Evolutionary conservation across 2,888 invertebrate species (phyloP), one percentile per base, ranked within the genome.

Genomic region (Stenchaetothrips biformis): DNA sequence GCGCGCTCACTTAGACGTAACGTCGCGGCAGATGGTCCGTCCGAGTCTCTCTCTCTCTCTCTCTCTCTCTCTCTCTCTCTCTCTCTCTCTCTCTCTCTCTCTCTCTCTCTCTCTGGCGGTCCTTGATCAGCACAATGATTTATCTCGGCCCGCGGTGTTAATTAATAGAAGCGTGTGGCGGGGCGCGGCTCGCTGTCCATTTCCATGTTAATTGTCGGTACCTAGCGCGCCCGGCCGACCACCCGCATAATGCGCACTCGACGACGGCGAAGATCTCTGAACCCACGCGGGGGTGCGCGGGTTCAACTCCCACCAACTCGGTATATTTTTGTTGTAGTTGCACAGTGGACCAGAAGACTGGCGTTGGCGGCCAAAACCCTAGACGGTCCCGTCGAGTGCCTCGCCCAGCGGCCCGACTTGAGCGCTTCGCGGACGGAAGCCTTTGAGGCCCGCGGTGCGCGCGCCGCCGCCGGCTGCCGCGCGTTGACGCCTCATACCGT

Each of bases 201-300:
- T 74, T 74, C 67, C 67, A 74, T 74, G 67, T 74, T 74, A 74
- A 74, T 74, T 74, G 67, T 21, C 67, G 67, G 67, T 74, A 74
- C 67, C 67, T 74, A 8, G 59, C 53, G 13, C 16, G 59, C 13
- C 59, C 2, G 13, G 13, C 59, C 59, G 53, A 16, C 67, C 67
- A 74, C 67, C 67, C 67, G 67, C 67, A 74, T 74, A 25, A 74
- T 21, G 67, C 67, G 25, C 8, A 25, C 0, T 11, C 67, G 8
- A 16, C n/a, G 2, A n/a, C 13, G 62, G 7, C 62, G 62, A n/a
- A 8, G n/a, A 16, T n/a, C n/a, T 62, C 62, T 7, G 8, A 49
- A 11, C 8, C 8, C 49, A 11, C 53, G 53, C 53, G 53, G 13
- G 53, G 9, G 13, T 16, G 53, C 53, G 53, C 53, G 53, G 53